Conservation (phyloP, 1,140 invertebrate genomes). For the Lepidotrigona ventralis region DNA sequence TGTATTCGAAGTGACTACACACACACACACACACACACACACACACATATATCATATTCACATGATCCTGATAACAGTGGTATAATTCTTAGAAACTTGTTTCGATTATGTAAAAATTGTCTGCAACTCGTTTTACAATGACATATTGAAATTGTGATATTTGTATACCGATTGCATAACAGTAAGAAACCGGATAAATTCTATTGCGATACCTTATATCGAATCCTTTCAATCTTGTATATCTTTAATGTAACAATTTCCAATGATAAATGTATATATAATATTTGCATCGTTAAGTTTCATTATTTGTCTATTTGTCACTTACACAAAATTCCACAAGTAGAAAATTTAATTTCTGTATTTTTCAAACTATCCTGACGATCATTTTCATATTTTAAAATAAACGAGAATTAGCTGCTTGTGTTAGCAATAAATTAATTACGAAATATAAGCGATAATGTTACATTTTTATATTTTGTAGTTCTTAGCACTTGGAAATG, state of each 20-base stretch:
- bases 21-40: too few relatives aligned
- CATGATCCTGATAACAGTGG: constrained; percentile 2
- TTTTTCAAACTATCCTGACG: background rate
- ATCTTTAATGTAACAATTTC: background rate
- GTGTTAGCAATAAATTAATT: background rate
- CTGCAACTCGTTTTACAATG: constrained; percentile 26
- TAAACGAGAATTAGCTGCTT: background rate
- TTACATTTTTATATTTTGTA: background rate
- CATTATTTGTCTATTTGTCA: constrained; percentile 4
- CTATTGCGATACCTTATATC: constrained; percentile 1
- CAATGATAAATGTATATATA: background rate
- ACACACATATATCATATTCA: background rate
- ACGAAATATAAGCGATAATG: background rate
- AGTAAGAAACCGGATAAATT: constrained; percentile 8
- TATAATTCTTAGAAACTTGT: background rate
- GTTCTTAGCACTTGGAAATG: background rate
- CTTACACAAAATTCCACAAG: background rate
- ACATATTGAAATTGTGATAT: constrained; percentile 8
- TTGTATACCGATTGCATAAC: constrained; percentile 19
- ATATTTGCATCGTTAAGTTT: background rate
- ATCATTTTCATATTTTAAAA: background rate
- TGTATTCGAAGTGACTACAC: too few relatives aligned
- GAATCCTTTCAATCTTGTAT: background rate
- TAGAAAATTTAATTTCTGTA: background rate
- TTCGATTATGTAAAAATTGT: constrained; percentile 28